These are phyloP conservation scores for Patagioenas fasciata DNA, from an alignment of 2,113 vertebrate genomes.

Conservation along the genomic window DNA sequence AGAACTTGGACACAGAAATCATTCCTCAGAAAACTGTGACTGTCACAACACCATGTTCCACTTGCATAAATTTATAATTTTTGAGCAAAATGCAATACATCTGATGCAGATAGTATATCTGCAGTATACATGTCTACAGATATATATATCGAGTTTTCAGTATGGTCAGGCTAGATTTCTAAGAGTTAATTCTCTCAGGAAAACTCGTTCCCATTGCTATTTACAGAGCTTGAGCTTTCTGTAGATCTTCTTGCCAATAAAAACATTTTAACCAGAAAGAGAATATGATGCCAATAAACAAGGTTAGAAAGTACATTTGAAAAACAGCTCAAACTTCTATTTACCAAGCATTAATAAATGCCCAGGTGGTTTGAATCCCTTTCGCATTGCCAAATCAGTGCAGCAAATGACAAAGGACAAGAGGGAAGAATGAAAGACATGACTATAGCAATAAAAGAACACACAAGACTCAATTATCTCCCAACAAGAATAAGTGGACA, in stretches of 20 bases:
- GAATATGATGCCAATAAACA: background rate
- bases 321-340: background rate
- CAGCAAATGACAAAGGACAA: background rate
- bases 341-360: constrained; percentile 22
- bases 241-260: background rate
- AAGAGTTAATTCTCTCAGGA: background rate
- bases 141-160: background rate
- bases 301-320: background rate
- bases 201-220: background rate
- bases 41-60: background rate
- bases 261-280: background rate
- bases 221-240: constrained; percentile 10
- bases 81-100: background rate
- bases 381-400: constrained; percentile 15
- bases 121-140: too few species aligned
- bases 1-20: background rate
- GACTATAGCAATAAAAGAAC: background rate
- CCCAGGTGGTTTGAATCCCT: constrained; percentile 1
- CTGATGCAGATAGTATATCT: too few species aligned
- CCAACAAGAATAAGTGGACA: background rate
- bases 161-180: background rate
- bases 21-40: background rate
- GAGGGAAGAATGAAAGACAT: background rate
- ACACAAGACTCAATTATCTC: background rate
- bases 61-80: background rate